Base-by-base conservation (phyloP, 2,113 vertebrate genomes). In the Pseudorasbora parva region DNA sequence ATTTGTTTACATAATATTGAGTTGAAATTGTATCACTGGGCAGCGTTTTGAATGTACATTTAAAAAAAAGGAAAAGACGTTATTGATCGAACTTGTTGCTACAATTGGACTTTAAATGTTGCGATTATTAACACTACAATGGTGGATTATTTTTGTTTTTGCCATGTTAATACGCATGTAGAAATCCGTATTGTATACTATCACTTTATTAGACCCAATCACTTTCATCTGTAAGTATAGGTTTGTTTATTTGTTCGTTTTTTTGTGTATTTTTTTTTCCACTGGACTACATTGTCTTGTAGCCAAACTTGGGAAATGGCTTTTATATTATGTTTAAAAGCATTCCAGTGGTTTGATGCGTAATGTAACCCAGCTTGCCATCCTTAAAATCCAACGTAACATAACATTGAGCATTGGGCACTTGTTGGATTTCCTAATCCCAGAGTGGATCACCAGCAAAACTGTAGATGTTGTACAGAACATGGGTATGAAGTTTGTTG, bases 381-480 rank as follows among this genome's bases (percentile, higher is more conserved):
- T 84, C 73, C 45, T 57, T 33, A 81, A 84, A 84, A 80, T 84
- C 47, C 5, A 49, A 62, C 71, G 25, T 19, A 57, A 49, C 76
- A 21, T 54, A 19, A 54, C 82, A 60, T 82, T 83, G 56, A 89
- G 68, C 83, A 69, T 82, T 25, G 17, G 82, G 76, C 85, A 82
- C 69, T 86, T 83, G 84, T 83, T 80, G 75, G 81, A 83, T 87
- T 79, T 83, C 78, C 75, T 79, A 59, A 45, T 86, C 84, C 86
- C 79, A 64, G 87, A 81, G 84, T 81, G 85, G 87, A 84, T 90
- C 90, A 91, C 90, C 90, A 91, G 90, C 90, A 91, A 86, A 86
- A 82, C 84, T 91, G 89, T 91, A 90, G 62, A 91, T 90, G 90
- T 84, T 91, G 89, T 94, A 94, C 89, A 94, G 91, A 69, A 19